These are phyloP conservation scores for Ischnus inquisitorius DNA, from an alignment of 2,888 invertebrate species.

Conservation along the genomic window DNA sequence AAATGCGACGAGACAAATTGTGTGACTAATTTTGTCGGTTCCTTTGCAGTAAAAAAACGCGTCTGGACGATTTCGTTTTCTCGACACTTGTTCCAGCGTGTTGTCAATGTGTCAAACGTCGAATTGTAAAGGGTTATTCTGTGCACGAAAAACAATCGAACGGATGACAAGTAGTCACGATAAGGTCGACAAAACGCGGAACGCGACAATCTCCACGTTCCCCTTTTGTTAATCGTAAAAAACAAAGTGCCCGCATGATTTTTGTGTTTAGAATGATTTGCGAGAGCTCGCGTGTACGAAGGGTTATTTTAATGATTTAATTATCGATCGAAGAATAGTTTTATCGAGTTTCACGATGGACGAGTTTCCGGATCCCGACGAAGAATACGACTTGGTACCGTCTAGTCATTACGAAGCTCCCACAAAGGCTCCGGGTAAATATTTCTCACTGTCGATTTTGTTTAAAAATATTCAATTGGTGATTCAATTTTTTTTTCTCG, in stretches of 20 bases:
- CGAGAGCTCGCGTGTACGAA: background rate
- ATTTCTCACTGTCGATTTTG: background rate
- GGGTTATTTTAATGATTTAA: constrained; percentile 3
- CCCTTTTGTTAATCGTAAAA: background rate
- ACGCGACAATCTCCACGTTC: background rate
- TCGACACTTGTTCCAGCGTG: background rate
- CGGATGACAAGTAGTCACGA: background rate
- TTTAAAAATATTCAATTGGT: background rate
- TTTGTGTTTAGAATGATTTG: background rate
- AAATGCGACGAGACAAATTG: background rate
- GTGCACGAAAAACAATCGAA: background rate
- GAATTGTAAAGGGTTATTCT: background rate
- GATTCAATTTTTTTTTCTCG: background rate
- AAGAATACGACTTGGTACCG: constrained; percentile 84
- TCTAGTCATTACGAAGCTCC: constrained; percentile 83
- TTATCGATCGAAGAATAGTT: background rate
- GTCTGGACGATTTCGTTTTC: background rate
- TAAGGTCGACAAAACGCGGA: background rate
- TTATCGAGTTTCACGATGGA: constrained; percentile 74
- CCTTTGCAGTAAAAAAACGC: background rate
- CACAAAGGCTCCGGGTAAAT: constrained; percentile 81
- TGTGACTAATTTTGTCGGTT: background rate
- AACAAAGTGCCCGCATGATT: background rate
- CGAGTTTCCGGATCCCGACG: constrained; percentile 84
- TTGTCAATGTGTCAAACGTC: background rate